These are phyloP conservation scores for Anas flavirostris DNA, from an alignment of 2,797 vertebrate species.

Conservation along the genomic window DNA sequence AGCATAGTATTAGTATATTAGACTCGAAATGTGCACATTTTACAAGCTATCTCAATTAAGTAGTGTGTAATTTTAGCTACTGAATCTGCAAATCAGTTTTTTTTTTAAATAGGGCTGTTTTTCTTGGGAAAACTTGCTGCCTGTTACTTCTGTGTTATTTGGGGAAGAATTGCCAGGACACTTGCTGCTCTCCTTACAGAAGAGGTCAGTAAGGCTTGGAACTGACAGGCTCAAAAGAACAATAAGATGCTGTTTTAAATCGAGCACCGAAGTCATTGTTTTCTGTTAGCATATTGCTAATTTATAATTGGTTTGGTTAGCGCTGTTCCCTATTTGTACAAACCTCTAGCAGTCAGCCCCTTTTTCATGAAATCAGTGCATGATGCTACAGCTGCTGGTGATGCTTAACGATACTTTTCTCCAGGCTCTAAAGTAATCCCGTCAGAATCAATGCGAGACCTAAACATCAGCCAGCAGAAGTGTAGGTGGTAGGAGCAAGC, in stretches of 20 bases:
- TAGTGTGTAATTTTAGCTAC: neutral
- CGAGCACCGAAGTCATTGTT: neutral
- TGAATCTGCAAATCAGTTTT: neutral
- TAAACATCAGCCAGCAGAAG: neutral
- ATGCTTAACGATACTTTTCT: neutral
- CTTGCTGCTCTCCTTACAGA: neutral
- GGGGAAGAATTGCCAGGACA: neutral
- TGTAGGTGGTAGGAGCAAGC: neutral
- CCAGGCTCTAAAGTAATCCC: neutral
- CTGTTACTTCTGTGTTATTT: slow-evolving; percentile 6
- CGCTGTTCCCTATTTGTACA: neutral
- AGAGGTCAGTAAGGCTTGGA: slow-evolving; percentile 12
- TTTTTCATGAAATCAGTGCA: neutral
- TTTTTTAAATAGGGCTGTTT: neutral
- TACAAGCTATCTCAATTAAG: neutral
- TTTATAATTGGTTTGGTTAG: neutral
- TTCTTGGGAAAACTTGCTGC: neutral
- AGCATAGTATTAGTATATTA: neutral
- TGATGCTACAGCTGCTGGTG: neutral
- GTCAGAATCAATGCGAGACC: neutral
- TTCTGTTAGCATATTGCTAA: neutral
- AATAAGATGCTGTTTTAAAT: slow-evolving; percentile 29
- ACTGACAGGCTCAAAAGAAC: slow-evolving; percentile 30
- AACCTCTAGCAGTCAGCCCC: neutral
- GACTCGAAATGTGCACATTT: neutral